Evolutionary conservation across 2,797 vertebrate species (phyloP).

Genomic region (Pachyuromys duprasi): DNA sequence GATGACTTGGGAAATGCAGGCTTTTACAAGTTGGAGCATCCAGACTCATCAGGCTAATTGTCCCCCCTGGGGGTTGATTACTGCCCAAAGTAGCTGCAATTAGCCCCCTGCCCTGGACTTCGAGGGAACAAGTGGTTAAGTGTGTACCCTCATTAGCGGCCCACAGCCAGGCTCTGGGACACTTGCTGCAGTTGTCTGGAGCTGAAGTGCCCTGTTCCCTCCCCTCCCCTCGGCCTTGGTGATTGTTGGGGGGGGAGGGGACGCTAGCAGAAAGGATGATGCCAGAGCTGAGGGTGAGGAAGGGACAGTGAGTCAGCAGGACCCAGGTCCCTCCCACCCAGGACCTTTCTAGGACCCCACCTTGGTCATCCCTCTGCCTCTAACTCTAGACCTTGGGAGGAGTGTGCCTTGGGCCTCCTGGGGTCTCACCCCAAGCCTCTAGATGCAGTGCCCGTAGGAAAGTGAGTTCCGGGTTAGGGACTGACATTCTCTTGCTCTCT

Average conservation of each 20-base stretch:
- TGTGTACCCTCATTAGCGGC: slow-evolving; percentile 72
- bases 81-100: slow-evolving; percentile 78
- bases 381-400: background rate
- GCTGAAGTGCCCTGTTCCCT: background rate
- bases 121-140: slow-evolving; percentile 77
- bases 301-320: slow-evolving; percentile 11
- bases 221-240: slow-evolving; percentile 2
- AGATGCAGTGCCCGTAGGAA: background rate
- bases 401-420: background rate
- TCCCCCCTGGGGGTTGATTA: slow-evolving; percentile 80
- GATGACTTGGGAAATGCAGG: slow-evolving; percentile 38
- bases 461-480: background rate
- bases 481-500: slow-evolving; percentile 58
- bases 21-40: slow-evolving; percentile 64
- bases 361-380: background rate
- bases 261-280: no score
- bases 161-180: slow-evolving; percentile 59
- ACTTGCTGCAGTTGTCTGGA: slow-evolving; percentile 48
- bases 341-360: background rate
- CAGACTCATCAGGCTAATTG: slow-evolving; percentile 82
- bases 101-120: slow-evolving; percentile 79
- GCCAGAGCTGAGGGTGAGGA: background rate
- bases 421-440: background rate
- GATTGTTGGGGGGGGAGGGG: background rate
- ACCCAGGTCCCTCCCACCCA: background rate